Base-by-base conservation (phyloP, 2,888 invertebrate species). In the Bhutanitis thaidina region DNA sequence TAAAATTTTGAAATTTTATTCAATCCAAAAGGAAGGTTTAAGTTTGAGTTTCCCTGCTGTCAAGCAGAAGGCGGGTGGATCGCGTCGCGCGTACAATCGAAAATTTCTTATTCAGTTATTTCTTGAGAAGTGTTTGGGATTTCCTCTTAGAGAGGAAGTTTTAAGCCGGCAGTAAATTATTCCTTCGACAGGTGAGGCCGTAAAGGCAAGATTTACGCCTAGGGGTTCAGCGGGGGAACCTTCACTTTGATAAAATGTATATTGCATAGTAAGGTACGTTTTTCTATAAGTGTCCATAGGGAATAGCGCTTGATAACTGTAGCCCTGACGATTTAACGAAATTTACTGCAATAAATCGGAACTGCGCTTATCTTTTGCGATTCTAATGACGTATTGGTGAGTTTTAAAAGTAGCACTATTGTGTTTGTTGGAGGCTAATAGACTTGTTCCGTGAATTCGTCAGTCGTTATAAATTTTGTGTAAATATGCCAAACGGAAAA, bases 141-240 rank as follows among this genome's bases (percentile, higher is more conserved):
- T 87, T 85, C 78, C 81, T 80, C 75, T 77, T 67, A 71, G 71
- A 58, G 66, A 67, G 77, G 78, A 87, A 88, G 82, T 88, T 89
- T 88, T 87, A 86, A 89, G 86, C 82, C 74, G 69, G 80, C 80
- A 83, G 84, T 89, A 89, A 88, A 89, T 89, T 89, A 88, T 87
- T 85, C 84, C 72, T 79, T 86, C 84, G 88, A 87, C 88, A 89
- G 88, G 88, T 88, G 80, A 84, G 84, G 85, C 81, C 79, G 88
- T 88, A 85, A 86, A 87, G 83, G 86, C 72, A 85, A 88, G 88
- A 89, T 89, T 88, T 89, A 89, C 85, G 85, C 80, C 74, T 68
- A 72, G 70, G 77, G 84, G 77, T 76, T 73, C 77, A 68, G 69
- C 77, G 79, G 78, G 77, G 67, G 77, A 75, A 69, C 73, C 69